Evolutionary conservation across 1,140 invertebrate species (phyloP).

Genomic region (Globodera ellingtonae): DNA sequence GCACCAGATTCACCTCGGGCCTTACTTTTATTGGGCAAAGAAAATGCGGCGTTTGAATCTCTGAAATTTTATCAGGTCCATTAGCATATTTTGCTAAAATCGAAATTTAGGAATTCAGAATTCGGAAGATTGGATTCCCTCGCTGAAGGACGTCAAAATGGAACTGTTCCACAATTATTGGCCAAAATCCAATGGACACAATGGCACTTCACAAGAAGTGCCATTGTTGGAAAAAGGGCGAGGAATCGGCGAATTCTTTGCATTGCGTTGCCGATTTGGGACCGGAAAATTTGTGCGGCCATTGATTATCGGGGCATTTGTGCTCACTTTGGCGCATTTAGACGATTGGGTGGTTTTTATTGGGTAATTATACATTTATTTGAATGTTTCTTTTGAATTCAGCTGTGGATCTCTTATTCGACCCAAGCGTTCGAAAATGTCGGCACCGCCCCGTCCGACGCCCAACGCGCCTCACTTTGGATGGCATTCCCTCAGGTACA

Average conservation of each 20-base stretch:
- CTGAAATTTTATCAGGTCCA: slow-evolving; percentile 50
- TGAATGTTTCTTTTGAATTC: slow-evolving; percentile 20
- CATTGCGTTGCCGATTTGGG: slow-evolving; percentile 38
- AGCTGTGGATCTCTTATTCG: slow-evolving; percentile 56
- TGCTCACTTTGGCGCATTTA: slow-evolving; percentile 51
- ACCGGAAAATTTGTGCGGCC: slow-evolving; percentile 46
- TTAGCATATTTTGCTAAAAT: neutral
- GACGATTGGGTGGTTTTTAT: slow-evolving; percentile 47
- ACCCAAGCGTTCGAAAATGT: slow-evolving; percentile 53
- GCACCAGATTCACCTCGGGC: slow-evolving; percentile 46
- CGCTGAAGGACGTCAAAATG: slow-evolving; percentile 38
- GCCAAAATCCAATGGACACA: slow-evolving; percentile 3
- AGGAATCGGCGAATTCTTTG: neutral
- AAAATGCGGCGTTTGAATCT: slow-evolving; percentile 33
- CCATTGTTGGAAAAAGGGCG: neutral
- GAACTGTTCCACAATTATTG: slow-evolving; percentile 24
- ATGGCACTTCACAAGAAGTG: neutral
- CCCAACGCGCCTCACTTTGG: slow-evolving; percentile 40
- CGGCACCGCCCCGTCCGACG: slow-evolving; percentile 32
- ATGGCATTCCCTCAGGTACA: slow-evolving; percentile 44
- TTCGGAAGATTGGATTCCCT: slow-evolving; percentile 50
- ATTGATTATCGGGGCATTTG: slow-evolving; percentile 45
- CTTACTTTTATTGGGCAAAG: slow-evolving; percentile 38
- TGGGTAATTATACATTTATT: slow-evolving; percentile 12
- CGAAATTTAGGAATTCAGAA: slow-evolving; percentile 20